Percentiles rank a stretch among this genome's conserved stretches.
These are phyloP conservation scores for Thaumatotibia leucotreta DNA, from an alignment of 1,140 invertebrate species.

Conservation along the genomic window DNA sequence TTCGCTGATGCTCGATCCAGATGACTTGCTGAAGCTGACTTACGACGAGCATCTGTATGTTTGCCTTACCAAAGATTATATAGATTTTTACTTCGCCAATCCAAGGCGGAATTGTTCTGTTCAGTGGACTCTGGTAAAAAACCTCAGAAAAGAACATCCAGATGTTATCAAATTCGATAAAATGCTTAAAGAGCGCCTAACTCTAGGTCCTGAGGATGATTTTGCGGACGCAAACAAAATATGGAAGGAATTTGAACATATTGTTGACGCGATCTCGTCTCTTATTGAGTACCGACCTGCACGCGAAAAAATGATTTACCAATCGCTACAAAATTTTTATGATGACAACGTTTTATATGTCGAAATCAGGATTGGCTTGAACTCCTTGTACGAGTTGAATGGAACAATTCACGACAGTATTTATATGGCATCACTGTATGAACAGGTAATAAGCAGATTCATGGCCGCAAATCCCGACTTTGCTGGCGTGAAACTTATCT, in stretches of 20 bases:
- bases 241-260: neutral
- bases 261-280: neutral
- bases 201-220: slow-evolving; percentile 76
- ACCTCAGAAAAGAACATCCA: slow-evolving; percentile 59
- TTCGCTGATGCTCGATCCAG: slow-evolving; percentile 75
- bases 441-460: slow-evolving; percentile 75
- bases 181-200: slow-evolving; percentile 73
- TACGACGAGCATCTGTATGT: slow-evolving; percentile 80
- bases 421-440: slow-evolving; percentile 75
- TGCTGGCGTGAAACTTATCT: slow-evolving; percentile 81
- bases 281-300: slow-evolving; percentile 67
- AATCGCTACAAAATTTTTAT: slow-evolving; percentile 83
- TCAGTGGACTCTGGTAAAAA: slow-evolving; percentile 73
- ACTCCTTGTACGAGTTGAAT: slow-evolving; percentile 76
- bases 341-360: slow-evolving; percentile 89
- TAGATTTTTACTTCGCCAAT: neutral
- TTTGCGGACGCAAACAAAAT: slow-evolving; percentile 48
- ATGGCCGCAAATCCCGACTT: slow-evolving; percentile 77
- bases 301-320: slow-evolving; percentile 83
- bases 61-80: slow-evolving; percentile 52
- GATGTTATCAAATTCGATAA: slow-evolving; percentile 70
- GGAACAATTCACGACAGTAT: slow-evolving; percentile 67
- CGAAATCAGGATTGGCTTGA: slow-evolving; percentile 80
- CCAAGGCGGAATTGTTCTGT: slow-evolving; percentile 40
- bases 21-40: slow-evolving; percentile 81